Evolutionary conservation across 35 echinoderm and acorn worm genomes (phyloP), one percentile per base, ranked within the genome.

Genomic region (Nesometra sesokonis): DNA sequence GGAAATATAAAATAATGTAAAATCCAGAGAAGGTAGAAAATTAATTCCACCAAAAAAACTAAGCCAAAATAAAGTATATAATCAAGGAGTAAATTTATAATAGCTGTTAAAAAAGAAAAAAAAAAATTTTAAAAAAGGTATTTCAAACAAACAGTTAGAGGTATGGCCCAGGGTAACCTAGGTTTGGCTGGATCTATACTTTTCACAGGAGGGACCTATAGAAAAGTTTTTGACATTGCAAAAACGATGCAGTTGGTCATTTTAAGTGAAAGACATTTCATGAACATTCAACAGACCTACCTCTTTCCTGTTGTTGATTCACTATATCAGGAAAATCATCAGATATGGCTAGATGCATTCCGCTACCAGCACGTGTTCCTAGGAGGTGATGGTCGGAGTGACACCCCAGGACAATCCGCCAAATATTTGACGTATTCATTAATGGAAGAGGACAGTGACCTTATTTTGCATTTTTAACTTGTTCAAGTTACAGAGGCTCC

Each of bases 391-490:
- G 93, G 93, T 4, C 37, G 89, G 5, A 90, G 93, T 46, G 85
- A 90, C 81, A 82, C 47, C 13, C 93, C 89, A 81, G 91, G 91
- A 5, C 83, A 93, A 19, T 89, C 81, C 81, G 91, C 87, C 5
- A 93, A 93, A 31, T 93, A 88, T 52, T 86, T 89, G 30, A 82
- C 89, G 30, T 94, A 94, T 76, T 85, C 85, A 5, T 35, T 94
- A 37, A 94, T 94, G 93, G 89, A 94, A 33, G 39, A 80, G 27
- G 2, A 37, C 8, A 80, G 57, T 5, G 23, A 85, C 29, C 82
- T 87, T 30, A 85, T 90, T 79, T 36, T 90, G 17, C 32, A 30
- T 35, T 46, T 94, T 76, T 5, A 86, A 31, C 29, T 90, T 8
- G 89, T 90, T 5, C 89, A 90, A 46, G 93, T 94, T 0, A 88